These are phyloP conservation scores for Scaptomyza caliginosa DNA, from an alignment of 2,888 invertebrate species.

Conservation along the genomic window DNA sequence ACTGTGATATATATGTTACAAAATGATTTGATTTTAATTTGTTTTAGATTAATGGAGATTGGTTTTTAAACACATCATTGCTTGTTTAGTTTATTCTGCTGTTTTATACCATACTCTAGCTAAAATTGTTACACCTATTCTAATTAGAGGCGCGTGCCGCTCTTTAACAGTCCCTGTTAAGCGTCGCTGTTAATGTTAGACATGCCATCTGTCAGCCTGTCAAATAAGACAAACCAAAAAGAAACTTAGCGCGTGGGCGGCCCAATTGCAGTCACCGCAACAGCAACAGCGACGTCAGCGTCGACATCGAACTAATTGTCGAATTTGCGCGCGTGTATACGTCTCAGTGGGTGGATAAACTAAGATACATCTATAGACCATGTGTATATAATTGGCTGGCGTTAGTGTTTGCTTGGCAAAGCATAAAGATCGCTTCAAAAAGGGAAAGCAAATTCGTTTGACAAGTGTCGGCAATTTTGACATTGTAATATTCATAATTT, in stretches of 20 bases:
- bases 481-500: constrained; percentile 41
- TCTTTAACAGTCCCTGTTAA: constrained; percentile 18
- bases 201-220: background rate
- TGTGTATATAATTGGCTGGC: constrained; percentile 40
- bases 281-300: constrained; percentile 29
- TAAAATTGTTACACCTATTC: background rate
- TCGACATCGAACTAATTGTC: constrained; percentile 57
- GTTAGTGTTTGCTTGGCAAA: constrained; percentile 28
- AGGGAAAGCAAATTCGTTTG: constrained; percentile 6
- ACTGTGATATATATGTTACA: background rate
- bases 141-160: constrained; percentile 36
- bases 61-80: too few species aligned
- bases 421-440: constrained; percentile 36
- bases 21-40: background rate
- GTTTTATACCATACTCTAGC: background rate
- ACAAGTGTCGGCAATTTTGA: constrained; percentile 37
- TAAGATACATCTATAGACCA: background rate
- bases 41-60: background rate
- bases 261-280: constrained; percentile 14
- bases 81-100: too few species aligned
- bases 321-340: constrained; percentile 53
- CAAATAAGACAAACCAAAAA: background rate
- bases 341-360: constrained; percentile 13
- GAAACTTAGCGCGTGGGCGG: constrained; percentile 6
- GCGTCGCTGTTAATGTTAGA: constrained; percentile 5